Conservation (phyloP, 2,888 invertebrate species). For the Brachyptera risi region DNA sequence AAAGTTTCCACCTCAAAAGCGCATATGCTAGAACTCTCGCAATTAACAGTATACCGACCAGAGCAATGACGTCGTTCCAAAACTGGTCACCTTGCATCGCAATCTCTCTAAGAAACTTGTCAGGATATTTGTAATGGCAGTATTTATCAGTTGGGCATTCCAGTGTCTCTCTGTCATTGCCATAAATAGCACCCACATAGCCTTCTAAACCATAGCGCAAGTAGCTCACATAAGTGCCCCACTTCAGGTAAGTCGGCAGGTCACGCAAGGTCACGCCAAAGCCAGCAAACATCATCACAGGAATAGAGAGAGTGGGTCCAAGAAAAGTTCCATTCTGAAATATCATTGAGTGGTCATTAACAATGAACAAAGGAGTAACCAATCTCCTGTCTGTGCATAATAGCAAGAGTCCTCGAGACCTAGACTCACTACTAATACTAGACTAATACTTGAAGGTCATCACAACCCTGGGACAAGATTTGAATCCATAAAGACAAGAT, state of each 20-base stretch:
- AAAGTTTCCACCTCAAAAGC: constrained; percentile 73
- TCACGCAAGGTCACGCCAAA: constrained; percentile 89
- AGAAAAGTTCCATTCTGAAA: constrained; percentile 89
- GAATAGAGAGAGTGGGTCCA: constrained; percentile 87
- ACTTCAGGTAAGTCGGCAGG: constrained; percentile 78
- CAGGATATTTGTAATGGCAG: constrained; percentile 78
- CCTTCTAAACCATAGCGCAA: constrained; percentile 89
- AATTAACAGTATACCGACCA: constrained; percentile 62
- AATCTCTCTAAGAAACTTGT: constrained; percentile 75
- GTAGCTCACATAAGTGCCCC: constrained; percentile 91
- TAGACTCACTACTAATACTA: too few relatives aligned
- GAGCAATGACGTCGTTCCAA: constrained; percentile 74
- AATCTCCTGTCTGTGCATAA: too few relatives aligned
- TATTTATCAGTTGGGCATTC: constrained; percentile 65
- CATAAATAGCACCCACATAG: constrained; percentile 78
- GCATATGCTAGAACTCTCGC: constrained; percentile 66
- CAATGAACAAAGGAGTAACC: too few relatives aligned
- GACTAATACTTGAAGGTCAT: too few relatives aligned
- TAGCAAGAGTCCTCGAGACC: too few relatives aligned
- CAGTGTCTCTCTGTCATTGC: constrained; percentile 66
- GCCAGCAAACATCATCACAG: constrained; percentile 95
- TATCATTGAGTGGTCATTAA: too few relatives aligned
- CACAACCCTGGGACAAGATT: too few relatives aligned
- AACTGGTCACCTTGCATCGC: constrained; percentile 78
- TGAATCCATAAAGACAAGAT: too few relatives aligned